Base-by-base conservation (phyloP, 92 coral and sea anemone species). In the Epizoanthus illoricatus region DNA sequence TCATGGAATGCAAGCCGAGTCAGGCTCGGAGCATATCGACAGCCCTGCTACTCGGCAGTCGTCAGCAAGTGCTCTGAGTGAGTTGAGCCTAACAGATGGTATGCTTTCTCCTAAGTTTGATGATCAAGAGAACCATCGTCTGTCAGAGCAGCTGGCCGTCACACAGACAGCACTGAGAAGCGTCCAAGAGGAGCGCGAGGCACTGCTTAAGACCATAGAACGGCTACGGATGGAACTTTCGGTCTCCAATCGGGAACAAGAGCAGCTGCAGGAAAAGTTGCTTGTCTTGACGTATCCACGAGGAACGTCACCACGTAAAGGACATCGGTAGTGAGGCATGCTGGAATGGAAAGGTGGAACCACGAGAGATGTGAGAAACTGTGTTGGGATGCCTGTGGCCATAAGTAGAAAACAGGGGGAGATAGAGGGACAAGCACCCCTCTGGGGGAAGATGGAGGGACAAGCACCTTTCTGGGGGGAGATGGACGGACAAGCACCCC, bases 181-280 rank as follows among this genome's bases (percentile, higher is more conserved):
- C 57, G 86, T 96, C 15, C 93, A 90, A 71, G 94, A 90, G 56
- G 99, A 96, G 62, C 90, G 98, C 3, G 94, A 96, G 62, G 93
- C 92, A 2, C 80, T 96, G 64, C 89, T 96, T 60, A 89, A 91
- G 76, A 96, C 98, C 7, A 92, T 96, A 10, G 98, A 93, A 68
- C 80, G 99, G 47, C 87, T 96, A 60, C 92, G 90, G 79, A 89
- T 87, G 73, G 99, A 96, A 75, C 86, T 96, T 21, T 84, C 97
- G 16, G 84, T 88, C 71, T 93, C 99, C 7, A 97, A 97, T 80
- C 98, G 98, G 0, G 99, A 97, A 18, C 93, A 93, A 61, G 99
- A 97, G 81, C 84, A 88, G 82, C 49, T 96, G 43, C 98, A 93
- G 70, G 91, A 88, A 39, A 88, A 90, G 73, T 64, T 94, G 72